phyloP scores from a whole-genome alignment of 2,797 vertebrate species.

The Epinephelus malabaricus region DNA sequence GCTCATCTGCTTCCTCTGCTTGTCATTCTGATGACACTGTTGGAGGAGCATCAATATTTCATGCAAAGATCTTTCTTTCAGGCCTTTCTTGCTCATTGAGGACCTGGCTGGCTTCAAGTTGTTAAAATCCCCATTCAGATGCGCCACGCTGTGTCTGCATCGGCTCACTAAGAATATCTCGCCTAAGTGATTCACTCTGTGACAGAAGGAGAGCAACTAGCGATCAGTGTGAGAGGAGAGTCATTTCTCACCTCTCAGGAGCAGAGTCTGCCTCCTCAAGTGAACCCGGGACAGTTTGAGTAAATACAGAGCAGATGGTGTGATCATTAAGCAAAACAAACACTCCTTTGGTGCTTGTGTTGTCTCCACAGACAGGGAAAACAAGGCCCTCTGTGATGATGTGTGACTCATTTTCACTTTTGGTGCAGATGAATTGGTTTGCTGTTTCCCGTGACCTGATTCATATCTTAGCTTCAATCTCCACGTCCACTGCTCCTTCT shows the following conservation, averaged over 20 bases:
- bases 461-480: slow-evolving; percentile 36
- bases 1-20: slow-evolving; percentile 25
- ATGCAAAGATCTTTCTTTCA: slow-evolving; percentile 38
- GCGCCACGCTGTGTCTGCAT: slow-evolving; percentile 39
- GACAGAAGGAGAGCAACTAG: slow-evolving; percentile 57
- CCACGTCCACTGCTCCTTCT: neutral
- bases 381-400: slow-evolving; percentile 35
- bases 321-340: slow-evolving; percentile 75
- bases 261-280: slow-evolving; percentile 48
- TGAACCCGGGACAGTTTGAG: slow-evolving; percentile 60
- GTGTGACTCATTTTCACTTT: slow-evolving; percentile 43
- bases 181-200: slow-evolving; percentile 61
- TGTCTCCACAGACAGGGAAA: slow-evolving; percentile 48
- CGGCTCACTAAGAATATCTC: slow-evolving; percentile 65
- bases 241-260: slow-evolving; percentile 65
- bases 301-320: slow-evolving; percentile 73
- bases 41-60: slow-evolving; percentile 54
- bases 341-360: slow-evolving; percentile 48
- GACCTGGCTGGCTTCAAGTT: slow-evolving; percentile 38
- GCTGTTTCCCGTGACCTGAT: slow-evolving; percentile 50
- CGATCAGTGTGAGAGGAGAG: slow-evolving; percentile 39
- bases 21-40: slow-evolving; percentile 30
- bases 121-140: slow-evolving; percentile 50
- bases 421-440: slow-evolving; percentile 27
- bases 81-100: slow-evolving; percentile 33